Base-by-base conservation (phyloP, 2,797 vertebrate genomes). In the Hirundo rustica region DNA sequence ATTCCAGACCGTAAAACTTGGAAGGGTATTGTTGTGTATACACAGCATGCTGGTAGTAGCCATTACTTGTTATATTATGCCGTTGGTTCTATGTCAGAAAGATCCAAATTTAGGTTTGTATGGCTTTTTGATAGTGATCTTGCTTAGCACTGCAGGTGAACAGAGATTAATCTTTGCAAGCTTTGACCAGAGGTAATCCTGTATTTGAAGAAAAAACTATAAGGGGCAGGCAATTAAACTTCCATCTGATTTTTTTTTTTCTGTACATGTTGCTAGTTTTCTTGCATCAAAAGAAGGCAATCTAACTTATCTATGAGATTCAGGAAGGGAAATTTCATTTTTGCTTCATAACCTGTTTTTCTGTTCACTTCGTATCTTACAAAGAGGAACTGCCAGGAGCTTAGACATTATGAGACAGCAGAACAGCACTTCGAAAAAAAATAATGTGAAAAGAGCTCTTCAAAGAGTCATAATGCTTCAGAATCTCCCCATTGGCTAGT, bases 81-180 rank as follows among this genome's bases (percentile, higher is more conserved):
- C 85, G 54, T 55, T 91, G 68, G 36, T 96, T 97, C 94, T 97
- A 0, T 96, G 97, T 96, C 96, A 97, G 86, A 94, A 84, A 50
- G 80, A 88, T 66, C 68, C 93, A 92, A 91, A 96, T 97, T 94
- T 95, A 94, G 93, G 94, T 90, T 83, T 94, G 78, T 91, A 32
- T 93, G 84, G 94, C 85, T 96, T 96, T 93, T 96, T 30, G 40
- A 20, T 25, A 85, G 66, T 79, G n/a, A 45, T 53, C 68, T 84
- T 67, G 53, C 53, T 94, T 75, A 85, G 71, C 65, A 85, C 68
- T 83, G 76, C 11, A 14, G 74, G 50, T 88, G 77, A 96, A 92
- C 61, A 72, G 47, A 94, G 71, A 89, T 79, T 91, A 64, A 84
- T 92, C 81, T 94, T 91, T 89, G 53, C 67, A 71, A 65, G 51